A percentile compares a stretch with the other conserved stretches of the same genome.
These are phyloP conservation scores for Leptopilina clavipes DNA, from an alignment of 1,140 invertebrate species.

Conservation along the genomic window DNA sequence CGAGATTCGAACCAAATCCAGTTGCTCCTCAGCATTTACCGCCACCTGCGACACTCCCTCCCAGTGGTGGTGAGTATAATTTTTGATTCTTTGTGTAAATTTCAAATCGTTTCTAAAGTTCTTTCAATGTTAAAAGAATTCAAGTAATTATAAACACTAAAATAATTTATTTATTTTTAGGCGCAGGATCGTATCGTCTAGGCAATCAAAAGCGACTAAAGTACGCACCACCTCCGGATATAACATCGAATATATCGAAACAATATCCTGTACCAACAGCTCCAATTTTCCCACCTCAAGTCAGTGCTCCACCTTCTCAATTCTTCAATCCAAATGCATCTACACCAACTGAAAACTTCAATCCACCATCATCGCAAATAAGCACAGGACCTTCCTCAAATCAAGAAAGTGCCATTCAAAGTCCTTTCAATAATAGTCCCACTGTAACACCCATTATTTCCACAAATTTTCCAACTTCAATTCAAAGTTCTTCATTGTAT, in stretches of 20 bases:
- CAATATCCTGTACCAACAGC: constrained; percentile 38
- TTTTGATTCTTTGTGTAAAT: too few relatives aligned
- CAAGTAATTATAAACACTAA: too few relatives aligned
- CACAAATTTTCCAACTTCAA: constrained; percentile 35
- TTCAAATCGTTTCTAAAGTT: background rate
- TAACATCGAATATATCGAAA: constrained; percentile 51
- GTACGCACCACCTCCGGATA: constrained; percentile 68
- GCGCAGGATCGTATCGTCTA: constrained; percentile 65
- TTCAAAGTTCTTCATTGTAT: constrained; percentile 38
- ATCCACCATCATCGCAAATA: constrained; percentile 38
- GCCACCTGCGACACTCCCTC: constrained; percentile 45
- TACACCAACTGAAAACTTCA: constrained; percentile 41
- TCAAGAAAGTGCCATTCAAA: constrained; percentile 54
- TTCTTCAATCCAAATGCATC: constrained; percentile 55
- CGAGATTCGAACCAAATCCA: constrained; percentile 29
- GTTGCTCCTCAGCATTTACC: constrained; percentile 31
- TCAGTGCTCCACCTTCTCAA: constrained; percentile 34
- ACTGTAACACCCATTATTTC: constrained; percentile 27
- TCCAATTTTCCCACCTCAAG: constrained; percentile 40
- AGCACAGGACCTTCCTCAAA: constrained; percentile 49
- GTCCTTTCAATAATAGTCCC: constrained; percentile 61
- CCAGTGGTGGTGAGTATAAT: constrained; percentile 52
- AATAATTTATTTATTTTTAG: too few relatives aligned
- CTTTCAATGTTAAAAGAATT: too few relatives aligned
- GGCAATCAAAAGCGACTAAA: constrained; percentile 70